Conservation (phyloP, 2,113 vertebrate genomes). For the Pelmatolapia mariae region DNA sequence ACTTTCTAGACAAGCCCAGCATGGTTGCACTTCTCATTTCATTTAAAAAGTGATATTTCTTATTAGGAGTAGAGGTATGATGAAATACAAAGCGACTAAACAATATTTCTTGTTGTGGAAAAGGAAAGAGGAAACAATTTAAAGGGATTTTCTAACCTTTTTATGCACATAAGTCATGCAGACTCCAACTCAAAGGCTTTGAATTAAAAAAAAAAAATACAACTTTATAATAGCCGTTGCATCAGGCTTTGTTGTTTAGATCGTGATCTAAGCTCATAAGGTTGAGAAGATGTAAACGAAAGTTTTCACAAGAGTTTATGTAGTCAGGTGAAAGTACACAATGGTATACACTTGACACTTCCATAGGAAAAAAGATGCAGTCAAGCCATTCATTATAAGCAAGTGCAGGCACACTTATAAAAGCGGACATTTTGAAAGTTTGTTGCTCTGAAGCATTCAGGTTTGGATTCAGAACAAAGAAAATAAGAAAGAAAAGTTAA, state of each 20-base stretch:
- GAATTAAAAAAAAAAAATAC: not conserved
- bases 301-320: not conserved
- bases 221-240: not conserved
- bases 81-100: not conserved
- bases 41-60: not conserved
- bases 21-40: constrained; percentile 35
- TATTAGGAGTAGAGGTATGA: not conserved
- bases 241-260: not conserved
- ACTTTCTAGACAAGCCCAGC: not conserved
- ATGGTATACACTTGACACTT: not conserved
- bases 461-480: too few relatives aligned
- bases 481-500: not conserved
- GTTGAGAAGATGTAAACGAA: not conserved
- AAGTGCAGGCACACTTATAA: not conserved
- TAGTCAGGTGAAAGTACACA: not conserved
- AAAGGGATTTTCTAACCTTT: not conserved
- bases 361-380: not conserved
- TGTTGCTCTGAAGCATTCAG: not conserved
- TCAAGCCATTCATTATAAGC: not conserved
- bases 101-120: not conserved
- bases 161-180: not conserved
- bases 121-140: not conserved
- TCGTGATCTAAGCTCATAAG: not conserved
- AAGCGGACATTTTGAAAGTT: not conserved
- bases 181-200: not conserved